Conservation (phyloP, 2,797 vertebrate species). For the Acipenser oxyrinchus region DNA sequence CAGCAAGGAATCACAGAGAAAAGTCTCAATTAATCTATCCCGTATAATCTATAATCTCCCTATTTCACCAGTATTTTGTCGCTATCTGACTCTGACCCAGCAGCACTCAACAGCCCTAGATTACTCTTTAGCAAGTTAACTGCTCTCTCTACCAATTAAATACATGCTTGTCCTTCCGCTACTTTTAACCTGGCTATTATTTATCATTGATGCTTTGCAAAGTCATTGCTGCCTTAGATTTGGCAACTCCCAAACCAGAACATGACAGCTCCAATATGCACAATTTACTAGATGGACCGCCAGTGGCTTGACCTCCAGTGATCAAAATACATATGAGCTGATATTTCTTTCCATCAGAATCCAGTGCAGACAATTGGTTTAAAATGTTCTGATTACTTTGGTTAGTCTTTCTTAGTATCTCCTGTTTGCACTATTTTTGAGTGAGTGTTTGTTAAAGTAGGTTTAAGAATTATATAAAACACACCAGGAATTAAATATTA, state of each 20-base stretch:
- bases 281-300: conserved; percentile 9
- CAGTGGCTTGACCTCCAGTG: not conserved
- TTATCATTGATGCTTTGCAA: conserved; percentile 1
- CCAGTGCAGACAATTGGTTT: not conserved
- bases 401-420: too few species aligned
- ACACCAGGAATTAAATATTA: too few species aligned
- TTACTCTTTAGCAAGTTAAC: conserved; percentile 12
- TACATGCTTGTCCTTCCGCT: not conserved
- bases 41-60: conserved; percentile 1
- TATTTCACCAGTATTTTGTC: not conserved
- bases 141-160: conserved; percentile 6
- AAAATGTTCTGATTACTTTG: too few species aligned
- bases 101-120: not conserved
- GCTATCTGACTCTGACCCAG: not conserved
- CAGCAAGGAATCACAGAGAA: conserved; percentile 13
- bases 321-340: not conserved
- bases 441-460: too few species aligned
- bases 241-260: conserved; percentile 2
- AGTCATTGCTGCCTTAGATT: not conserved
- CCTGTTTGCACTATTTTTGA: too few species aligned
- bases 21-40: conserved; percentile 4
- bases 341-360: not conserved
- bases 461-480: too few species aligned
- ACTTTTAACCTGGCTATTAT: conserved; percentile 8
- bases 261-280: not conserved